These are phyloP conservation scores for Numenius arquata DNA, from an alignment of 2,113 vertebrate genomes.

Conservation along the genomic window DNA sequence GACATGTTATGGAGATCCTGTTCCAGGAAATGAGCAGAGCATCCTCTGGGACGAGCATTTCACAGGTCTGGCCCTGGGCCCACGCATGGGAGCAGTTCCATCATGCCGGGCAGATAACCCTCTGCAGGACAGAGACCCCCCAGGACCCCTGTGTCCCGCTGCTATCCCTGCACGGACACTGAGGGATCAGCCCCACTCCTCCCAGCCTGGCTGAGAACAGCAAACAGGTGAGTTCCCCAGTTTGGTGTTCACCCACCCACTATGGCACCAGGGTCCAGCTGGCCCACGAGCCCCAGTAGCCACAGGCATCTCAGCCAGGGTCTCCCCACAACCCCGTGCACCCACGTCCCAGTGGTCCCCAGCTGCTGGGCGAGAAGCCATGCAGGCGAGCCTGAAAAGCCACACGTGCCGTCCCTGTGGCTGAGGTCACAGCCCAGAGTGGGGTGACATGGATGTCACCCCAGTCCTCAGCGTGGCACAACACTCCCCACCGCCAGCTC, in stretches of 20 bases:
- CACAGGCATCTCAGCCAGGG: background rate
- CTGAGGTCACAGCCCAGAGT: background rate
- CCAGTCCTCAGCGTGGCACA: rapidly evolving
- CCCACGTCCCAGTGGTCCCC: rapidly evolving
- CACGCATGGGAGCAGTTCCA: rapidly evolving
- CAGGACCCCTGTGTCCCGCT: background rate
- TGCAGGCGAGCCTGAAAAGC: background rate
- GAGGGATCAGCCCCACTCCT: rapidly evolving
- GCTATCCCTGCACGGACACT: rapidly evolving
- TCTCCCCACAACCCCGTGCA: rapidly evolving
- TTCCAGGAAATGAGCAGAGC: background rate
- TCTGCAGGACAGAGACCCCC: background rate
- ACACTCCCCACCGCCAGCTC: background rate
- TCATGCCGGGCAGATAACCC: background rate
- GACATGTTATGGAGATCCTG: background rate
- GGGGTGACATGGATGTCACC: background rate
- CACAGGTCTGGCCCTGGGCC: background rate
- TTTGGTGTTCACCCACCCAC: background rate
- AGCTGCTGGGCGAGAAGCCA: background rate
- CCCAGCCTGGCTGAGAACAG: background rate
- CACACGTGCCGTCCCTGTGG: rapidly evolving
- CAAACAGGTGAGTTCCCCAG: background rate
- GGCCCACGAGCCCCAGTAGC: background rate
- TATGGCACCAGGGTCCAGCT: background rate
- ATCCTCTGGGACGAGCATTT: background rate